Evolutionary conservation across 2,113 vertebrate genomes (phyloP).

Genomic region (Macroglossus sobrinus): DNA sequence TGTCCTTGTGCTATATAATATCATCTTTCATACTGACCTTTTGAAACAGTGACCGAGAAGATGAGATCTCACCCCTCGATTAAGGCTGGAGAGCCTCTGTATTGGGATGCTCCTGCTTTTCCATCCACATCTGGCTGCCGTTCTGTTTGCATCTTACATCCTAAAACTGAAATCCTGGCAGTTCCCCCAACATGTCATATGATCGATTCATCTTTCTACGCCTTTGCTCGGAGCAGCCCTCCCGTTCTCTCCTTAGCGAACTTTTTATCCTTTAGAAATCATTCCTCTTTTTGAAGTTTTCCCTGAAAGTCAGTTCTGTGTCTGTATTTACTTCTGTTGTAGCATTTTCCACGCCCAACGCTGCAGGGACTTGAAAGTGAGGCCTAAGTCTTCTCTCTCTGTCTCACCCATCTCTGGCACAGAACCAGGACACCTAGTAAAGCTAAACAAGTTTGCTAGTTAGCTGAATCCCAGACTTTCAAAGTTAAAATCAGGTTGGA

Average conservation of each 20-base stretch:
- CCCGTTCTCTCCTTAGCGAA: background rate
- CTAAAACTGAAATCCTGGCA: background rate
- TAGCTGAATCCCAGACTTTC: background rate
- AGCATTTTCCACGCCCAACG: background rate
- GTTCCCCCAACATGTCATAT: background rate
- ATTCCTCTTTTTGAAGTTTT: background rate
- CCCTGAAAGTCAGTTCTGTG: background rate
- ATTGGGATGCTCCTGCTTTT: background rate
- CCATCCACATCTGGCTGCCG: background rate
- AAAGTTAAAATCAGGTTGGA: background rate
- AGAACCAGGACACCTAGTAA: background rate
- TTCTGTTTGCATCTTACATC: background rate
- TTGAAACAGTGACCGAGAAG: background rate
- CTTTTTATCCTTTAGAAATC: background rate
- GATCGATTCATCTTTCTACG: background rate
- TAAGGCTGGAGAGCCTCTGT: background rate
- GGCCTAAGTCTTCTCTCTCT: background rate
- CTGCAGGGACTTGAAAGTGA: background rate
- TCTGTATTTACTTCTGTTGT: background rate
- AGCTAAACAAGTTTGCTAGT: background rate
- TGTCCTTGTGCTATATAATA: background rate
- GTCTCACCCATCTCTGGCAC: background rate
- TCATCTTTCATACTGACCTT: background rate
- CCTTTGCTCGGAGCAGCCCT: background rate
- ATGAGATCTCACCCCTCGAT: background rate